Conservation (phyloP, 2,113 vertebrate genomes). For the Brachypteracias leptosomus region DNA sequence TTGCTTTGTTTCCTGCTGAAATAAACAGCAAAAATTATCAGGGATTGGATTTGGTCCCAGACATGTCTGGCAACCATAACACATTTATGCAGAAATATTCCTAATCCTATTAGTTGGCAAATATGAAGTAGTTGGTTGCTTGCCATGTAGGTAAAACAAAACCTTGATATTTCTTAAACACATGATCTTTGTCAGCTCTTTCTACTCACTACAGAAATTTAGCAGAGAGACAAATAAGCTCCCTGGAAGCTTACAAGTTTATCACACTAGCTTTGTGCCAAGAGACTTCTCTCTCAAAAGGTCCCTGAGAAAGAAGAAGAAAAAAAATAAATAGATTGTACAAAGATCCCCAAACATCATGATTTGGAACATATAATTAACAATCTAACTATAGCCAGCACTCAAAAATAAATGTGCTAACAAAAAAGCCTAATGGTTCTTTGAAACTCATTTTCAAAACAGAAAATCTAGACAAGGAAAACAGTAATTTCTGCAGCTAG, state of each 20-base stretch:
- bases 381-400: not conserved
- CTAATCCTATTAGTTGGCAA: conserved; percentile 21
- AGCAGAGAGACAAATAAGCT: not conserved
- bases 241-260: not conserved
- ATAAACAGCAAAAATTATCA: not conserved
- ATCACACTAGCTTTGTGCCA: not conserved
- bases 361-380: not conserved
- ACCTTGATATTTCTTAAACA: not conserved
- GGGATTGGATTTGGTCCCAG: not conserved
- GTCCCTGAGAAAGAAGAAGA: too few relatives aligned
- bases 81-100: not conserved
- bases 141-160: not conserved
- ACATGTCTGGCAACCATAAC: not conserved
- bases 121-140: not conserved
- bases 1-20: not conserved
- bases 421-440: not conserved
- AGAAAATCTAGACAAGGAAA: not conserved
- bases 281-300: not conserved
- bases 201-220: not conserved
- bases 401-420: not conserved
- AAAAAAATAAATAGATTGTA: not conserved
- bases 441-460: not conserved
- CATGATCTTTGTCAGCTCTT: not conserved
- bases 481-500: not conserved
- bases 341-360: not conserved